phyloP scores from a whole-genome alignment of 2,797 vertebrate species.

The Lepilemur ruficaudatus region DNA sequence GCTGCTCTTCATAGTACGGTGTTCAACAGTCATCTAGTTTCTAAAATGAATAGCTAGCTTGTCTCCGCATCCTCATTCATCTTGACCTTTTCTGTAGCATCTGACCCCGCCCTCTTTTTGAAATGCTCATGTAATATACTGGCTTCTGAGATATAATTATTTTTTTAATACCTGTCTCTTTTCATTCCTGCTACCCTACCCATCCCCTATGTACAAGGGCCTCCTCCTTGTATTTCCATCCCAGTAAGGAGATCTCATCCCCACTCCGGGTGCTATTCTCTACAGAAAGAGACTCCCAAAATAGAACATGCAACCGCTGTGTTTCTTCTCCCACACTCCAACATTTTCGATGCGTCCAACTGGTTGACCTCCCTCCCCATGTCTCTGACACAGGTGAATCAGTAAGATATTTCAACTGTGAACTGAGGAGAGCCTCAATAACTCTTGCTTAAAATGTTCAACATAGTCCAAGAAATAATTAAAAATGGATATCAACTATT shows the following conservation, averaged over 20 bases:
- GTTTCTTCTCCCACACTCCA: background rate
- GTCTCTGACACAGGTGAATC: accelerated
- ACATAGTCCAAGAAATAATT: background rate
- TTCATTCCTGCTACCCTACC: background rate
- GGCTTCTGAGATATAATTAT: background rate
- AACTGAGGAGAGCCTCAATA: background rate
- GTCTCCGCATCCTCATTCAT: background rate
- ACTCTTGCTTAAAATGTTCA: background rate
- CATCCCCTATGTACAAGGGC: background rate
- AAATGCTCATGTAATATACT: background rate
- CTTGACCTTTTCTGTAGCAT: background rate
- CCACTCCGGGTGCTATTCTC: accelerated
- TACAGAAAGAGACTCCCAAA: background rate
- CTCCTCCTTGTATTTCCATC: background rate
- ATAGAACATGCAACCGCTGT: background rate
- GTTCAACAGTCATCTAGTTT: background rate
- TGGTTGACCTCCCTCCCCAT: accelerated
- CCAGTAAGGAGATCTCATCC: too few relatives aligned
- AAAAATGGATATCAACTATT: background rate
- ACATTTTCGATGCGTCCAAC: background rate
- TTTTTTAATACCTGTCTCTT: background rate
- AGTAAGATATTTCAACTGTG: background rate
- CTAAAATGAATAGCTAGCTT: background rate
- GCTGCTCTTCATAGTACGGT: background rate
- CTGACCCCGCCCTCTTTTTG: background rate